Evolutionary conservation across 2,797 vertebrate genomes (phyloP), one percentile per base, ranked within the genome.

Genomic region (Hydrophis major): DNA sequence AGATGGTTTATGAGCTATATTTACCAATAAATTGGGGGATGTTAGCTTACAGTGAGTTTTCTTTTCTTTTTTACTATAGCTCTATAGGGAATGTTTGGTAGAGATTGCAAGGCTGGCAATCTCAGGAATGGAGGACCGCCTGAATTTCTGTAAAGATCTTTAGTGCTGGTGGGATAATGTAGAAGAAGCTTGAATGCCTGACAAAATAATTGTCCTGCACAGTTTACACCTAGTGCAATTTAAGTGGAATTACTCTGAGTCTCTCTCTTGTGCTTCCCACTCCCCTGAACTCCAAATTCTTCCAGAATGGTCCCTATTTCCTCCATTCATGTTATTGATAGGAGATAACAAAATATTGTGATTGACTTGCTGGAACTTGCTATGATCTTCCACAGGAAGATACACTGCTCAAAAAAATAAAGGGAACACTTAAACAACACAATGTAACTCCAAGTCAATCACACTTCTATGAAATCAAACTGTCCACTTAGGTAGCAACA

Each of bases 1-100:
- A 94, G 93, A 94, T 92, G 69, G 86, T 61, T 96, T 90, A 28
- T 87, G 91, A 88, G 50, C 57, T 93, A n/a, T 61, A 90, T 94
- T 95, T 95, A 93, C 93, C 94, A 94, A 93, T 88, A 25, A 94
- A 92, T 94, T 94, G 42, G 20, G 57, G 57, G 93, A 74, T 90
- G 12, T 42, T 90, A 89, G 11, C 56, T 90, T 88, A 91, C 93
- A 86, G 86, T 22, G 90, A 74, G 86, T 66, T 2, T 74, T 88
- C 27, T 61, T 61, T 63, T 2, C 28, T n/a, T 86, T 94, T 55
- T 89, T 47, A 56, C 47, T 78, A 1, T 83, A 83, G 74, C 37
- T 83, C 37, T 83, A 47, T 83, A 47, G 20, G 37, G 18, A 37
- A 83, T 47, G 8, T 20, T 25, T 47, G 74, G 20, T 47, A 83